These are phyloP conservation scores for Podabrus alpinus DNA, from an alignment of 2,888 invertebrate genomes.

Conservation along the genomic window DNA sequence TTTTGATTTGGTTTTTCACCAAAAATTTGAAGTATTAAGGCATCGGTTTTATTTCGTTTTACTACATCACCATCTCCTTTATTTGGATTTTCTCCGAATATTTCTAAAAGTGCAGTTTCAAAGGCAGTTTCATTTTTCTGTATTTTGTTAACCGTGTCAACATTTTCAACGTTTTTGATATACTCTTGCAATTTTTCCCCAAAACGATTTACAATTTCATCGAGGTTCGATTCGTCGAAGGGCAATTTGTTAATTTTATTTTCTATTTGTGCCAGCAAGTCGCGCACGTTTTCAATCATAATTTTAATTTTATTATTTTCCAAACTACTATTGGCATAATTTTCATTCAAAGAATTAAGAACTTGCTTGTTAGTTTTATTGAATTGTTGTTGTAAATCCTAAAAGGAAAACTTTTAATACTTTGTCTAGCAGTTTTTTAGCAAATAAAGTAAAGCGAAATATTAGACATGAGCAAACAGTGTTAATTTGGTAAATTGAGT, in stretches of 20 bases:
- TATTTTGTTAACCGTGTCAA: neutral
- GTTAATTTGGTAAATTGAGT: neutral
- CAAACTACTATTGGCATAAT: neutral
- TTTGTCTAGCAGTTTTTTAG: neutral
- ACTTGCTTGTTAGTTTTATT: neutral
- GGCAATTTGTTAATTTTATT: constrained; percentile 31
- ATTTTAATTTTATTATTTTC: neutral
- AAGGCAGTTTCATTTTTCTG: neutral
- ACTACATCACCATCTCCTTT: neutral
- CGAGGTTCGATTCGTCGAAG: constrained; percentile 22
- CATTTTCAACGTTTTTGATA: neutral
- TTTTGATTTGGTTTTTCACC: neutral
- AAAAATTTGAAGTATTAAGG: neutral
- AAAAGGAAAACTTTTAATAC: neutral
- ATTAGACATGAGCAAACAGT: neutral
- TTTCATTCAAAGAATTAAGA: neutral
- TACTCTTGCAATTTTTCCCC: constrained; percentile 14
- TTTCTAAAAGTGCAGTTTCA: neutral
- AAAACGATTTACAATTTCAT: constrained; percentile 13
- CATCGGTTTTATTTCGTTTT: neutral
- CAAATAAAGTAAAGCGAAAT: neutral
- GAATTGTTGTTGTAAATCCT: constrained; percentile 8
- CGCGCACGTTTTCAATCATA: constrained; percentile 21
- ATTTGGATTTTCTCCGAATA: constrained; percentile 3
- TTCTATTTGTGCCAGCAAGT: constrained; percentile 24